phyloP scores from a whole-genome alignment of 2,888 invertebrate genomes.

The Bedellia somnulentella region DNA sequence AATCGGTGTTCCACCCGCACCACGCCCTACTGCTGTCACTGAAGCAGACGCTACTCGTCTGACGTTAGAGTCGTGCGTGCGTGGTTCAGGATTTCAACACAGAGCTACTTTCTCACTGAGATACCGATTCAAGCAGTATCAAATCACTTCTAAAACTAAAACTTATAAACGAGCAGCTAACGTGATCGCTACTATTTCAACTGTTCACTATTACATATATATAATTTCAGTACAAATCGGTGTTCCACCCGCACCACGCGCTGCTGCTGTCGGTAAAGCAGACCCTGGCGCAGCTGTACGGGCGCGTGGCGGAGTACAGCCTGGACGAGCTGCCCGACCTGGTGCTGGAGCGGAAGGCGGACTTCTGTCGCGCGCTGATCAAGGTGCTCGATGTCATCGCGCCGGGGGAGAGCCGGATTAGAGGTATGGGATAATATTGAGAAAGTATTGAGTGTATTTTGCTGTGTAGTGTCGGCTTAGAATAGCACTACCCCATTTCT shows the following conservation, averaged over 20 bases:
- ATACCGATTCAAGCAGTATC: too few species aligned
- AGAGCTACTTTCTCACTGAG: too few species aligned
- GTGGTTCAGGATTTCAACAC: too few species aligned
- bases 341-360: constrained; percentile 72
- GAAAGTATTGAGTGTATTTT: constrained; percentile 1
- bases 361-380: constrained; percentile 70
- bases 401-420: constrained; percentile 75
- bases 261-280: constrained; percentile 69
- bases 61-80: too few species aligned
- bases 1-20: constrained; percentile 73
- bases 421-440: constrained; percentile 60
- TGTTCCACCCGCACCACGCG: constrained; percentile 78
- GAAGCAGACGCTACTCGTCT: constrained; percentile 69
- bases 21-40: constrained; percentile 71
- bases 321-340: constrained; percentile 73
- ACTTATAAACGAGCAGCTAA: too few species aligned
- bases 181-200: too few species aligned
- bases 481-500: too few species aligned
- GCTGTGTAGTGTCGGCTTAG: too few species aligned
- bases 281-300: constrained; percentile 76
- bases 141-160: too few species aligned
- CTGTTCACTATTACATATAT: too few species aligned
- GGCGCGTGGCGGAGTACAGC: constrained; percentile 70
- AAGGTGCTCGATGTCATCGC: constrained; percentile 71
- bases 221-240: constrained; percentile 57